phyloP scores from a whole-genome alignment of 2,888 invertebrate species.

The Dermolepida albohirtum region DNA sequence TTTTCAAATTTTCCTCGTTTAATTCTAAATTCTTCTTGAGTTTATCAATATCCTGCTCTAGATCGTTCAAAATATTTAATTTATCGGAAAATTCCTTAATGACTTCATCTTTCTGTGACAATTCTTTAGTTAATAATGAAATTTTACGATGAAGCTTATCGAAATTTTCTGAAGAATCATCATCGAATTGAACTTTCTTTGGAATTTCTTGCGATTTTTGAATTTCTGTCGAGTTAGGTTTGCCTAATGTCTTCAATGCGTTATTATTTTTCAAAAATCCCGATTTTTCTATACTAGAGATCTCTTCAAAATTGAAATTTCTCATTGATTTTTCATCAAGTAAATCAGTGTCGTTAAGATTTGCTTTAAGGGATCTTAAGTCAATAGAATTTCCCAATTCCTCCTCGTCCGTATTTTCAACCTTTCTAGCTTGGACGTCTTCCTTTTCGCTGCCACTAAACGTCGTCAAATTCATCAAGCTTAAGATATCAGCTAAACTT shows the following conservation, averaged over 20 bases:
- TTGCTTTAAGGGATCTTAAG: constrained; percentile 62
- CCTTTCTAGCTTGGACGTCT: constrained; percentile 64
- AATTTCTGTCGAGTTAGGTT: constrained; percentile 60
- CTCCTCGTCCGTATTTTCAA: constrained; percentile 48
- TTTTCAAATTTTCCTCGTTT: constrained; percentile 68
- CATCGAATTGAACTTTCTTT: constrained; percentile 67
- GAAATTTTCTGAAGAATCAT: constrained; percentile 52
- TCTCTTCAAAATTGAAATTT: constrained; percentile 48
- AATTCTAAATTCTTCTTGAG: constrained; percentile 69
- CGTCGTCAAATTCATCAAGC: constrained; percentile 76
- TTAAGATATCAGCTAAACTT: constrained; percentile 78
- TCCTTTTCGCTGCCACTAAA: constrained; percentile 63
- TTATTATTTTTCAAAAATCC: constrained; percentile 46
- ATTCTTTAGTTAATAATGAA: constrained; percentile 70
- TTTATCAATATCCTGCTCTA: constrained; percentile 69
- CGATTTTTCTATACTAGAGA: constrained; percentile 59
- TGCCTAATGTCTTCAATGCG: constrained; percentile 4
- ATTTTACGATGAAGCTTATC: neutral
- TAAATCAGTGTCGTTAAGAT: constrained; percentile 65
- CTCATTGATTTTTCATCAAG: too few relatives aligned
- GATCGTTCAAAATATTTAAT: constrained; percentile 66
- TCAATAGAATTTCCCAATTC: constrained; percentile 46
- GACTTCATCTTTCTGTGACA: constrained; percentile 70
- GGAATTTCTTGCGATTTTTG: constrained; percentile 50
- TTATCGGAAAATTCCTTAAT: constrained; percentile 72